These are phyloP conservation scores for Scaeva pyrastri DNA, from an alignment of 2,888 invertebrate genomes.

Conservation along the genomic window DNA sequence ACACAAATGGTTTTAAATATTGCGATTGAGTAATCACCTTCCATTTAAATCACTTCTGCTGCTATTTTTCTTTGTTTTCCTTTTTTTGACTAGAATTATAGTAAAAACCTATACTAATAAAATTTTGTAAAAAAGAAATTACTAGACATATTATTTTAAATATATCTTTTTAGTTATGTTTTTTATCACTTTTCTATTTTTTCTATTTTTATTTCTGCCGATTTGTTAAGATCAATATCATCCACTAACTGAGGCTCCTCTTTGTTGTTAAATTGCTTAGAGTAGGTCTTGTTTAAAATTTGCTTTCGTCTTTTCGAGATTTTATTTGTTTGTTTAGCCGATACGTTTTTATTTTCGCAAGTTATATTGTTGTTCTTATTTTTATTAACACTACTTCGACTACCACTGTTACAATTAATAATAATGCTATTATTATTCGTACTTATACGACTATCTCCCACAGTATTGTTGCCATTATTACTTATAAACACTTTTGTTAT, in stretches of 20 bases:
- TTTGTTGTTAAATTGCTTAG: slow-evolving; percentile 62
- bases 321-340: slow-evolving; percentile 25
- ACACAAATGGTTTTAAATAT: neutral
- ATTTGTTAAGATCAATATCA: slow-evolving; percentile 42
- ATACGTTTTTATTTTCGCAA: slow-evolving; percentile 61
- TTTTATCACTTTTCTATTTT: slow-evolving; percentile 77
- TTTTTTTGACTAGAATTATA: slow-evolving; percentile 64
- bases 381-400: slow-evolving; percentile 60
- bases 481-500: slow-evolving; percentile 77
- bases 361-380: slow-evolving; percentile 71
- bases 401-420: slow-evolving; percentile 77
- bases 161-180: neutral
- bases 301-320: slow-evolving; percentile 78
- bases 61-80: slow-evolving; percentile 8
- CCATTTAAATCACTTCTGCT: slow-evolving; percentile 23
- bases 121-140: neutral
- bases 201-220: slow-evolving; percentile 81
- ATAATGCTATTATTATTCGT: slow-evolving; percentile 74
- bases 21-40: neutral
- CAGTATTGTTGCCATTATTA: slow-evolving; percentile 78
- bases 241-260: slow-evolving; percentile 72
- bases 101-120: slow-evolving; percentile 42
- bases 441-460: slow-evolving; percentile 73
- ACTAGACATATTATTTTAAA: neutral
- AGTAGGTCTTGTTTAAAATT: slow-evolving; percentile 70